Percentiles rank a stretch among this genome's conserved stretches.
These are phyloP conservation scores for Atlantisia rogersi DNA, from an alignment of 2,113 vertebrate species.

Conservation along the genomic window DNA sequence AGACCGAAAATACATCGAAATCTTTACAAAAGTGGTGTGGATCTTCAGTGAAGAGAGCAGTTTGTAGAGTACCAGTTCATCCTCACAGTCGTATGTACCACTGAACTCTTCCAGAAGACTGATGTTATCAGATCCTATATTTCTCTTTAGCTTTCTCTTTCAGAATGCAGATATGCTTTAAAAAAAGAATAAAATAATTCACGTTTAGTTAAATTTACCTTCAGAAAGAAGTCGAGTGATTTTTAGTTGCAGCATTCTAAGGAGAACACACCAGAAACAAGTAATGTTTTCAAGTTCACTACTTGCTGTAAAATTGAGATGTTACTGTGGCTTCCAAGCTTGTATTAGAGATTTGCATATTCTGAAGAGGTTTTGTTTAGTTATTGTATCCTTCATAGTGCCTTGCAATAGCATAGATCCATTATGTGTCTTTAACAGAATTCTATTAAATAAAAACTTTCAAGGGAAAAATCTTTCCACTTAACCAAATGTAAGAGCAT, in stretches of 20 bases:
- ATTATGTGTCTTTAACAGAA: background rate
- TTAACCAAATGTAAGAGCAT: background rate
- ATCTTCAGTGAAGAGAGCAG: background rate
- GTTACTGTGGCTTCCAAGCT: background rate
- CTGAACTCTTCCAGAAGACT: background rate
- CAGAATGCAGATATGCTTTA: slow-evolving; percentile 86
- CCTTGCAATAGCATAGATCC: background rate
- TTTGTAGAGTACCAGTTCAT: background rate
- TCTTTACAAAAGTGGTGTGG: background rate
- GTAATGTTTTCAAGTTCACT: background rate
- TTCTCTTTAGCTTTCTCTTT: slow-evolving; percentile 83
- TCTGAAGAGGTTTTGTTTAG: background rate
- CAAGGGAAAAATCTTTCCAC: background rate
- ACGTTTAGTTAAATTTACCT: background rate
- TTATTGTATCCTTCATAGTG: background rate
- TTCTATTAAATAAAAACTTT: background rate
- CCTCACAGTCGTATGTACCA: background rate
- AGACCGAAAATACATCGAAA: background rate
- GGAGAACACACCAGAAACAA: background rate
- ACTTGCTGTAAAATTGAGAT: background rate
- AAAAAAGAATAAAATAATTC: background rate
- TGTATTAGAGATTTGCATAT: background rate
- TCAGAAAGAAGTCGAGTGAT: background rate
- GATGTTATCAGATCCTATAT: slow-evolving; percentile 76
- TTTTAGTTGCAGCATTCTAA: background rate